Evolutionary conservation across 2,797 vertebrate genomes (phyloP), one percentile per base, ranked within the genome.

Genomic region (Denticeps clupeoides): DNA sequence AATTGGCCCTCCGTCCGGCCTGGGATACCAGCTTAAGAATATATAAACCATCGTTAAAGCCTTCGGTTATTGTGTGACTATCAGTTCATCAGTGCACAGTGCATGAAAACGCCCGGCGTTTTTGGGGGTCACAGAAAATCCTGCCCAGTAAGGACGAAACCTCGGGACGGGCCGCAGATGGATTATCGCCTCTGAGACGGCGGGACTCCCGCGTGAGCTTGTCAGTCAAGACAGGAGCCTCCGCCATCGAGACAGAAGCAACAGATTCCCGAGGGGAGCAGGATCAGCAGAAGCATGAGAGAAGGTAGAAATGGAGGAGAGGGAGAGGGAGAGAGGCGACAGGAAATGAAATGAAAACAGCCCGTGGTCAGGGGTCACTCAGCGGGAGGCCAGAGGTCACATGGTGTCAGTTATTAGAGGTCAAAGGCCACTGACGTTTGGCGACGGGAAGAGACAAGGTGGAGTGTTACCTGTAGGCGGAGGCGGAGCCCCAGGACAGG

Each of bases 401-500:
- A 43, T 12, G 8, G 19, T n/a, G 22, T 31, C 22, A 37, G 23
- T 8, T 38, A 23, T 19, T 22, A 32, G 44, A 28, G 43, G 32
- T 21, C 11, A 5, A 13, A 16, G 32, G 27, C 22, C 12, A 13
- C 11, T 28, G 8, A n/a, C 41, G 37, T 21, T 18, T 38, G 38
- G 31, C 21, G 16, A 41, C 13, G 16, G 28, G 12, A 4, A 26
- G 18, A 8, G 21, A 12, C n/a, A 5, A 28, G 37, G 41, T 11
- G 4, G 23, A 26, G 32, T 32, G 5, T 78, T 83, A 97, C 93
- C 93, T 96, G 86, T 98, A 98, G 35, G 93, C 89, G 33, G 90
- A 87, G 38, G 91, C 82, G 0, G 88, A 90, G 37, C 92, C 93
- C 94, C 94, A 98, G 80, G 91, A 96, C 51, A 97, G 87, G 81